Conservation (phyloP, 2,113 vertebrate genomes). For the Jacana jacana region DNA sequence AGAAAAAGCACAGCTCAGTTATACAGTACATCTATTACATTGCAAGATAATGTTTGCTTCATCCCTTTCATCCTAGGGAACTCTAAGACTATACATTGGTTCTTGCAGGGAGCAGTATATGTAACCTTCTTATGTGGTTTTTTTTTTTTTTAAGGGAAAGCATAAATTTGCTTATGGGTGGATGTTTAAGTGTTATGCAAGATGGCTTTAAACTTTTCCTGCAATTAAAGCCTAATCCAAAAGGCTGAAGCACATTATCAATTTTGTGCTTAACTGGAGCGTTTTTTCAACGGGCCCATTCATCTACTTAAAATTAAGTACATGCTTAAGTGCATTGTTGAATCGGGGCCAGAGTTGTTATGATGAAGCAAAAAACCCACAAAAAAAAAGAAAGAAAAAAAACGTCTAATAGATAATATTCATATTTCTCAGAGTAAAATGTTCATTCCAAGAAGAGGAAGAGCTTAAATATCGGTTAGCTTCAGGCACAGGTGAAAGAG, state of each 20-base stretch:
- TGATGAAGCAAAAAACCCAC: background rate
- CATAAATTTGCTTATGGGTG: background rate
- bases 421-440: background rate
- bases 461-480: background rate
- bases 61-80: background rate
- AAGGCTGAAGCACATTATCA: constrained; percentile 29
- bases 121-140: no score
- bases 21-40: background rate
- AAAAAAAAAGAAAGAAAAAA: background rate
- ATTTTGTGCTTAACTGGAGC: constrained; percentile 17
- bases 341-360: constrained; percentile 10
- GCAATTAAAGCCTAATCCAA: constrained; percentile 42
- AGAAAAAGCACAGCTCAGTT: background rate
- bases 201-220: constrained; percentile 43
- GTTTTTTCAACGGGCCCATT: constrained; percentile 38
- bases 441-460: background rate
- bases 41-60: background rate
- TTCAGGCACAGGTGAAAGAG: background rate
- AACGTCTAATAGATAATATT: background rate
- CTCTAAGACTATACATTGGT: background rate
- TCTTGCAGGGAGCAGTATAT: background rate
- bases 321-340: constrained; percentile 57
- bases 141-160: background rate
- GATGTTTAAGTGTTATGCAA: constrained; percentile 25
- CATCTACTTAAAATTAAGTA: constrained; percentile 50